Evolutionary conservation across 1,140 invertebrate species (phyloP).

Genomic region (Macrostomum lignano): DNA sequence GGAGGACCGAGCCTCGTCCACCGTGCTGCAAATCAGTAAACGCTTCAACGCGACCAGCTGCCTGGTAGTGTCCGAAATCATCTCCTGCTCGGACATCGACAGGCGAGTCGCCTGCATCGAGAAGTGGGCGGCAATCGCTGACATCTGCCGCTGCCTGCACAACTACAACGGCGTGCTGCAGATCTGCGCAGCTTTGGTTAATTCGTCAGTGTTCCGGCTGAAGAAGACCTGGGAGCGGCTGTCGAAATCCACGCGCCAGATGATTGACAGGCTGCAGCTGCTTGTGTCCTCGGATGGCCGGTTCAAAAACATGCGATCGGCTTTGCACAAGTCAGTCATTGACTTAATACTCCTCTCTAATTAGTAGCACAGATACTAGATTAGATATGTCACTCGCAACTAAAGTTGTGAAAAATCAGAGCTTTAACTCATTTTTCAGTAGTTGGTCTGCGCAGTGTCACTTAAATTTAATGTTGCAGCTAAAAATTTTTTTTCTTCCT

Average conservation of each 20-base stretch:
- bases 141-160: conserved; percentile 59
- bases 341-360: neutral
- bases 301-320: conserved; percentile 56
- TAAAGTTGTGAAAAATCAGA: conserved; percentile 7
- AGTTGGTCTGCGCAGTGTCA: neutral
- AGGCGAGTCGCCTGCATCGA: conserved; percentile 54
- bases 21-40: conserved; percentile 59
- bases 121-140: conserved; percentile 71
- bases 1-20: conserved; percentile 44
- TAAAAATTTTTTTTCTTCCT: too few relatives aligned
- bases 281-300: conserved; percentile 60
- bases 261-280: conserved; percentile 51
- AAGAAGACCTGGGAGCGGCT: conserved; percentile 82
- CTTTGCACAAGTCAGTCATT: conserved; percentile 36
- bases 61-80: conserved; percentile 56
- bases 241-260: conserved; percentile 66
- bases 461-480: conserved; percentile 1
- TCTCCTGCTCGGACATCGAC: conserved; percentile 37
- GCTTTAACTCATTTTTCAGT: conserved; percentile 1
- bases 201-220: conserved; percentile 54
- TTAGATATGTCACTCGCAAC: neutral
- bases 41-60: conserved; percentile 69
- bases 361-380: neutral
- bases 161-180: conserved; percentile 83
- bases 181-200: conserved; percentile 66